phyloP scores from a whole-genome alignment of 2,888 invertebrate species.

The Norana najaformis region DNA sequence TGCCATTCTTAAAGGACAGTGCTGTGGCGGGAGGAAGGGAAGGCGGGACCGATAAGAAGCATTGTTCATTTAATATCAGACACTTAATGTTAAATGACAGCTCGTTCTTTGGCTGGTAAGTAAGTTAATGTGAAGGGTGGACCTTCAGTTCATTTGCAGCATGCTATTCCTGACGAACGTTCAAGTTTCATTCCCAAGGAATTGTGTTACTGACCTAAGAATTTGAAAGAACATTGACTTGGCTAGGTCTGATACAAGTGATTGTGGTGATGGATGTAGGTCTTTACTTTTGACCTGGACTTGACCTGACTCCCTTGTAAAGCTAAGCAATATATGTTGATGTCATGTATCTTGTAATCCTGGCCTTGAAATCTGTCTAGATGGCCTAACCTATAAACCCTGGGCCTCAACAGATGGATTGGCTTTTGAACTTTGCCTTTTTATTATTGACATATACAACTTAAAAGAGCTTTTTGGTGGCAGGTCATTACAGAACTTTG shows the following conservation, averaged over 20 bases:
- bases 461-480: neutral
- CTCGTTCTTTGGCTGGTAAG: neutral
- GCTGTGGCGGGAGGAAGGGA: too few species aligned
- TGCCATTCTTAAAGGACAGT: too few species aligned
- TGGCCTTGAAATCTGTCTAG: neutral
- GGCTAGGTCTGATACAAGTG: neutral
- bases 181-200: neutral
- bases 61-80: neutral
- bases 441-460: too few species aligned
- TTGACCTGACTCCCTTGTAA: too few species aligned
- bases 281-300: too few species aligned
- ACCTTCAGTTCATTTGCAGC: neutral
- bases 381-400: neutral
- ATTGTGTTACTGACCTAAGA: neutral
- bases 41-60: too few species aligned
- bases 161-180: neutral
- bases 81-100: neutral
- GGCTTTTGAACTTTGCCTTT: neutral
- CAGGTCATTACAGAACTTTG: neutral
- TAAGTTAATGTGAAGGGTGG: neutral
- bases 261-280: neutral
- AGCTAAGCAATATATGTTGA: neutral
- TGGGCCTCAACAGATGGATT: neutral
- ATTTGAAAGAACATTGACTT: neutral
- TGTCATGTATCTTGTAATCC: neutral